These are phyloP conservation scores for Daubentonia madagascariensis DNA, from an alignment of 2,113 vertebrate species.

Conservation along the genomic window DNA sequence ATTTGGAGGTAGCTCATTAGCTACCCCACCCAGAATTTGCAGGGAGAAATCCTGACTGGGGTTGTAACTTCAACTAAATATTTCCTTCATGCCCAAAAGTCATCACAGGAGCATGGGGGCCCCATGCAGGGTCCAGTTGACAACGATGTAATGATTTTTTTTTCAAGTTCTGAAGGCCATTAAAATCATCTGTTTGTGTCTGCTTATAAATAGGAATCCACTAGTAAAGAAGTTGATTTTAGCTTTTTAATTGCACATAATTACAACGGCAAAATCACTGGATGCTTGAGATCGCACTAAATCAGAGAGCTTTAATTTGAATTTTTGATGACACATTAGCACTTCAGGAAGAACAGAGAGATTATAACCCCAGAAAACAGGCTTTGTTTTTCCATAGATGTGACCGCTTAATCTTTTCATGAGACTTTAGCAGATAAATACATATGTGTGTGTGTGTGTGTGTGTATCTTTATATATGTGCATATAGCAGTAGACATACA, in stretches of 20 bases:
- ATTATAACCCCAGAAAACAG: constrained; percentile 65
- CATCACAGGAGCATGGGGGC: background rate
- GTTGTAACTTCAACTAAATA: background rate
- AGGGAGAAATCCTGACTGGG: background rate
- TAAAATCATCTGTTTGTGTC: constrained; percentile 34
- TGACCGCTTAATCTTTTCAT: constrained; percentile 47
- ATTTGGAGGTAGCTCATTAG: background rate
- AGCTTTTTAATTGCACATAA: constrained; percentile 67
- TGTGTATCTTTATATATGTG: background rate
- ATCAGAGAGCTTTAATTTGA: constrained; percentile 71
- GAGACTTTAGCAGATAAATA: background rate
- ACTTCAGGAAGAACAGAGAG: constrained; percentile 65
- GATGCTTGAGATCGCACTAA: constrained; percentile 54
- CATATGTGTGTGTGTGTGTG: background rate
- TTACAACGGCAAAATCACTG: constrained; percentile 48
- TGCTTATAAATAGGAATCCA: constrained; percentile 51
- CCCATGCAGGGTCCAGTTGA: background rate
- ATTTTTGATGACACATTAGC: constrained; percentile 54
- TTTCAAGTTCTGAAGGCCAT: constrained; percentile 51
- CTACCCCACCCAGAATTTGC: constrained; percentile 37
- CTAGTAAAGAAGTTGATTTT: constrained; percentile 52
- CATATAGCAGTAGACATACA: background rate
- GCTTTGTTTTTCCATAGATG: constrained; percentile 52
- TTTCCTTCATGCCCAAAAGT: background rate
- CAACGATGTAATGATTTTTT: background rate